These are phyloP conservation scores for Vipera latastei DNA, from an alignment of 2,797 vertebrate species.

Conservation along the genomic window DNA sequence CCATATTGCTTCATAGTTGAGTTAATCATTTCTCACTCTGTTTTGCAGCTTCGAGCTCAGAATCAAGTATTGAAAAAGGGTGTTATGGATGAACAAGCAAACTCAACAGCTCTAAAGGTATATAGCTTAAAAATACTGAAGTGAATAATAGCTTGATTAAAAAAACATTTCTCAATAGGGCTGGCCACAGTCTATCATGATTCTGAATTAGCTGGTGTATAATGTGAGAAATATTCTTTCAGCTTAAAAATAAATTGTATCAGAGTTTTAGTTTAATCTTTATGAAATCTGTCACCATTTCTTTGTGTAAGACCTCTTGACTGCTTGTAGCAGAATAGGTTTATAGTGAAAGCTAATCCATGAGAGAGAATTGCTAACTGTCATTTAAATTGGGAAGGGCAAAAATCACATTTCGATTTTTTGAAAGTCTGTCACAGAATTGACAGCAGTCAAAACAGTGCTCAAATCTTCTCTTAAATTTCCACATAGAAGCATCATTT, in stretches of 20 bases:
- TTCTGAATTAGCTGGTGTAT: background rate
- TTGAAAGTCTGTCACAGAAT: background rate
- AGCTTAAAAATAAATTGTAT: background rate
- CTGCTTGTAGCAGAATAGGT: background rate
- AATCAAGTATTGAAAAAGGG: conserved; percentile 98
- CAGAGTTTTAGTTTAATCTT: background rate
- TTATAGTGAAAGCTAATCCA: background rate
- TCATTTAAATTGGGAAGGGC: background rate
- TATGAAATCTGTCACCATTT: background rate
- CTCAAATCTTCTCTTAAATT: background rate
- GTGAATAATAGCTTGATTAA: background rate
- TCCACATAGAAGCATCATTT: background rate
- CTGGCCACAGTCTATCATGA: background rate
- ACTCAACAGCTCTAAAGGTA: conserved; percentile 89
- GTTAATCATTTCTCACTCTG: conserved; percentile 14
- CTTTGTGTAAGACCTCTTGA: background rate
- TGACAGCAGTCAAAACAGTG: background rate
- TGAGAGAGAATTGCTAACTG: background rate
- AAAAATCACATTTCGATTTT: background rate
- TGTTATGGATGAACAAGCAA: conserved; percentile 95
- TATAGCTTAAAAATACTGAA: conserved; percentile 52
- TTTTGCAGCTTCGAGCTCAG: conserved; percentile 90
- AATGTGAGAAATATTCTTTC: background rate
- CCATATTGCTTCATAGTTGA: conserved; percentile 18
- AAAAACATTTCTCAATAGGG: background rate